Percentiles rank a stretch among this genome's conserved stretches.
These are phyloP conservation scores for Microdon myrmicae DNA, from an alignment of 2,888 invertebrate species.

Conservation along the genomic window DNA sequence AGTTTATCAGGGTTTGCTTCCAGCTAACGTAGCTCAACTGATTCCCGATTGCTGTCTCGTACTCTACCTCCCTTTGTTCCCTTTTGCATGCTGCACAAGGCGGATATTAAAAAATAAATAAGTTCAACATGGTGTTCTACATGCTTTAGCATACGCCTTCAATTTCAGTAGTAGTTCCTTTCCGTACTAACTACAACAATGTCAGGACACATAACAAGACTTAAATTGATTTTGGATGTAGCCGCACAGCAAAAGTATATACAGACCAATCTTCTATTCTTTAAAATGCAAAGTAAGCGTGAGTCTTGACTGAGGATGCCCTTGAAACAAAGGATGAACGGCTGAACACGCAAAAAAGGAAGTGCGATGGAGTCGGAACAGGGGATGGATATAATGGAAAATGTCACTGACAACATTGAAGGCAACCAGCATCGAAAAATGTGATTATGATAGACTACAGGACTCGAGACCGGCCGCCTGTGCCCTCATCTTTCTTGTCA, in stretches of 20 bases:
- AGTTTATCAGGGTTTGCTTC: conserved; percentile 38
- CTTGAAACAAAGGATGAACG: conserved; percentile 23
- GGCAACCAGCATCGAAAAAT: conserved; percentile 37
- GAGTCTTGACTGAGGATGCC: too few relatives aligned
- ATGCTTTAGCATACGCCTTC: conserved; percentile 16
- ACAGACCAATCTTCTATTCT: conserved; percentile 11
- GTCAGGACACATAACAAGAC: conserved; percentile 28
- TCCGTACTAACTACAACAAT: conserved; percentile 17
- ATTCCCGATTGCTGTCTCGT: background rate
- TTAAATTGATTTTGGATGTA: conserved; percentile 38
- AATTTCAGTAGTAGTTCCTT: background rate
- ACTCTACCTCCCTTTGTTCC: background rate
- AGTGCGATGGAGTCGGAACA: conserved; percentile 2
- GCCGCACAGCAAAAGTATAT: conserved; percentile 22
- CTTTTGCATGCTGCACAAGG: conserved; percentile 14
- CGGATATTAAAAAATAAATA: conserved; percentile 44
- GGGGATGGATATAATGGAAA: conserved; percentile 40
- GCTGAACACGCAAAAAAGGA: conserved; percentile 13
- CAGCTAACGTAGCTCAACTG: conserved; percentile 19
- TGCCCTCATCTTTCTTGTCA: conserved; percentile 34
- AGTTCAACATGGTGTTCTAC: conserved; percentile 31
- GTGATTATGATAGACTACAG: conserved; percentile 49
- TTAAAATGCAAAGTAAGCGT: conserved; percentile 9
- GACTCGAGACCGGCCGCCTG: conserved; percentile 26
- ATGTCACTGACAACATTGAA: conserved; percentile 38